Evolutionary conservation across 2,113 vertebrate genomes (phyloP), one percentile per base, ranked within the genome.

Genomic region (Gracilinanus agilis): DNA sequence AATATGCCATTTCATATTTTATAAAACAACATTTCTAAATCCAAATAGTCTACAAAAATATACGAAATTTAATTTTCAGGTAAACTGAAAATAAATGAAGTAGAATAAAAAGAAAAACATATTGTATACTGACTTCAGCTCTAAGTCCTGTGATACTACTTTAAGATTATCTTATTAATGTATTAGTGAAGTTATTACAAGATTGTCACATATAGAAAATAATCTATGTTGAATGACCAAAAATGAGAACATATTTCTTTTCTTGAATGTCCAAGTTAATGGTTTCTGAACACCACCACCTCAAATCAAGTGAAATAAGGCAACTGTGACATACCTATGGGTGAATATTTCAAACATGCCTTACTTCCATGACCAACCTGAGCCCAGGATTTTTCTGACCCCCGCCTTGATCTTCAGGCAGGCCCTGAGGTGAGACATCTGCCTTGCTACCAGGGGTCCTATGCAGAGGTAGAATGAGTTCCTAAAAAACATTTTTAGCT

Each of bases 191-290:
- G 61, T 91, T 97, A 90, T 91, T 93, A 89, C 44, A 93, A 40
- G 53, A 29, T 88, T 92, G 67, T 92, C 92, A 97, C 96, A 97
- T 90, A 94, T 93, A 83, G 19, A 93, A 96, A 23, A n/a, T 94
- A 92, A 96, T 93, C 75, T 96, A 27, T 93, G 55, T 3, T 95
- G 96, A 90, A 97, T 96, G 44, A 90, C 24, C 24, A 95, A 98
- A 97, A 96, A 90, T 44, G 9, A 94, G 92, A 97, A 95, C 90
- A 16, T 25, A 94, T 90, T 95, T 54, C 91, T 0, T 44, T 54
- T 83, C 88, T 89, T 7, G 27, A 27, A 53, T 25, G 0, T 9
- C 88, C n/a, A 53, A 53, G 40, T 13, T 34, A 89, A 89, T 89
- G 88, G 21, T 44, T 89, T 53, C 49, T 89, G 24, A 89, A 49